A percentile compares a stretch with the other conserved stretches of the same genome.
phyloP scores from a whole-genome alignment of 2,113 vertebrate genomes.

The Poeciliopsis turrubarensis region DNA sequence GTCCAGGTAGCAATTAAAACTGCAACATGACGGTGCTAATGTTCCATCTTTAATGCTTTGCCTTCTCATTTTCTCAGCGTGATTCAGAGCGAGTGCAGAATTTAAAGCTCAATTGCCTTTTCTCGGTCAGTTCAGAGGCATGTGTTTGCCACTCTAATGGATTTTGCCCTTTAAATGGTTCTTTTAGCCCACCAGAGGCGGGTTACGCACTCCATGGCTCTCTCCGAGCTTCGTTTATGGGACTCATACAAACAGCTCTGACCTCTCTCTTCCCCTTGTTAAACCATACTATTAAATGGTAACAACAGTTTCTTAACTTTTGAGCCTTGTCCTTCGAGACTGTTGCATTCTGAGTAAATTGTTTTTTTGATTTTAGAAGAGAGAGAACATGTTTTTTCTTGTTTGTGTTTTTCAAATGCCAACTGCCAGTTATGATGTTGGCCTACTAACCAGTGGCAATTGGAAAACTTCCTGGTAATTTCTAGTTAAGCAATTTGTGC shows the following conservation, averaged over 20 bases:
- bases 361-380: neutral
- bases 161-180: constrained; percentile 46
- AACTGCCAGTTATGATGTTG: too few relatives aligned
- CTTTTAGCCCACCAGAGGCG: constrained; percentile 36
- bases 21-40: neutral
- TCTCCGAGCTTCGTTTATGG: constrained; percentile 14
- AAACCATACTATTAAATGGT: constrained; percentile 35
- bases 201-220: constrained; percentile 23
- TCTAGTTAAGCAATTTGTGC: too few relatives aligned
- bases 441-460: too few relatives aligned
- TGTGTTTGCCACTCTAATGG: constrained; percentile 37
- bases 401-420: neutral
- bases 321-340: neutral
- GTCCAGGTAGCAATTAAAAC: constrained; percentile 6
- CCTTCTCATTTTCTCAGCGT: constrained; percentile 2
- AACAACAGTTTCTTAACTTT: constrained; percentile 37
- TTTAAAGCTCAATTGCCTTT: constrained; percentile 22
- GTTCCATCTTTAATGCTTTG: neutral
- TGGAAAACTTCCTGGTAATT: too few relatives aligned
- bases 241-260: constrained; percentile 26
- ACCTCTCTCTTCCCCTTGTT: constrained; percentile 35
- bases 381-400: neutral
- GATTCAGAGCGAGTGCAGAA: constrained; percentile 23
- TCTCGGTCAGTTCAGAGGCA: constrained; percentile 17
- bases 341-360: neutral